Conservation (phyloP, 2,797 vertebrate genomes). For the Esox lucius region DNA sequence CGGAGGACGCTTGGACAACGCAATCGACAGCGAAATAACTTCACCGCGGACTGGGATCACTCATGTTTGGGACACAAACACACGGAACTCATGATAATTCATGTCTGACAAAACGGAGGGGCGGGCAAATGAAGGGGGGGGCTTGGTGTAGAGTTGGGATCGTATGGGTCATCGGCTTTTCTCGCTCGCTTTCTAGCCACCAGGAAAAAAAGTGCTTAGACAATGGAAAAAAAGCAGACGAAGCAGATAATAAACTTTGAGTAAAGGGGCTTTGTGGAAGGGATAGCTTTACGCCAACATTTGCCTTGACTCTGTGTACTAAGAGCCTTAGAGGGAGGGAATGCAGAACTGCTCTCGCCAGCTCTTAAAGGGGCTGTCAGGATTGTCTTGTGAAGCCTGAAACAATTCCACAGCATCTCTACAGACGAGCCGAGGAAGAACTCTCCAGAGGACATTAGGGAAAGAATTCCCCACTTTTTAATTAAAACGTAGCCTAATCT, state of each 20-base stretch:
- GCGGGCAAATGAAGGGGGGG: background rate
- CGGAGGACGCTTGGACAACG: background rate
- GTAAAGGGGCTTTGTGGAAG: constrained; percentile 32
- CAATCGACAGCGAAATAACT: constrained; percentile 4
- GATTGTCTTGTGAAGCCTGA: constrained; percentile 23
- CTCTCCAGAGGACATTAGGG: constrained; percentile 20
- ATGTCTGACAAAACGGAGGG: background rate
- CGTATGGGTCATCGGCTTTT: constrained; percentile 39
- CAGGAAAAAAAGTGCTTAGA: constrained; percentile 35
- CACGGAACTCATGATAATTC: constrained; percentile 3
- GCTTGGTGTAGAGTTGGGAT: background rate
- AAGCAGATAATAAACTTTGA: constrained; percentile 28
- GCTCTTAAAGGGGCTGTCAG: constrained; percentile 23
- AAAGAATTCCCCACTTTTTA: constrained; percentile 33
- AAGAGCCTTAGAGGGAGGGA: constrained; percentile 19
- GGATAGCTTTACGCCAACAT: constrained; percentile 29
- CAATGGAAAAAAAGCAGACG: constrained; percentile 33
- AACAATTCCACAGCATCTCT: constrained; percentile 28
- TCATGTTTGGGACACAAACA: background rate
- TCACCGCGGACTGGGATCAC: background rate
- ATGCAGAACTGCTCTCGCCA: background rate
- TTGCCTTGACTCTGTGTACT: constrained; percentile 22
- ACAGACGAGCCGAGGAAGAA: constrained; percentile 19
- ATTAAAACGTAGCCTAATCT: constrained; percentile 57
- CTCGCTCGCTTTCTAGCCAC: constrained; percentile 9